A percentile compares a stretch with the other conserved stretches of the same genome.
Conservation (phyloP, 2,113 vertebrate species). For the Shinisaurus crocodilurus region DNA sequence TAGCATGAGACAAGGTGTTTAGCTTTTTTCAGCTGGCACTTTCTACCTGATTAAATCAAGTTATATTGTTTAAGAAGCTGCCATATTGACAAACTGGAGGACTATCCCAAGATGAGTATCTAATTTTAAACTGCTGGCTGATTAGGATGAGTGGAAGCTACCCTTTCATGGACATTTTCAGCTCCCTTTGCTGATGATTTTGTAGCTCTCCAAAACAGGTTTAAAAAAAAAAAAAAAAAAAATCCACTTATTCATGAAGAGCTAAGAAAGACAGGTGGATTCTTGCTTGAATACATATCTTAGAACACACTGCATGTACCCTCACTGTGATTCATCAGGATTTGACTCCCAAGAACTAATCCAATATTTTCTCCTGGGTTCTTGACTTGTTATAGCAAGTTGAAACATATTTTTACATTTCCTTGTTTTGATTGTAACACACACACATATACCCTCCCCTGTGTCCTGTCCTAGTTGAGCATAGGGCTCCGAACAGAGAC, state of each 20-base stretch:
- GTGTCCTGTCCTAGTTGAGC: too few relatives aligned
- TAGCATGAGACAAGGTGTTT: neutral
- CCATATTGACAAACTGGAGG: neutral
- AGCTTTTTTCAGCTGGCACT: neutral
- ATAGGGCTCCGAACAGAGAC: too few relatives aligned
- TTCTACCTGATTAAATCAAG: neutral
- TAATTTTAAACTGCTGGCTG: conserved; percentile 7
- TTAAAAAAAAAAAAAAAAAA: neutral
- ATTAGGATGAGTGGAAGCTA: neutral
- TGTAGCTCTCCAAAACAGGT: neutral
- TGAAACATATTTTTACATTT: neutral
- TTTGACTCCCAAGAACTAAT: neutral
- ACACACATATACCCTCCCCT: too few relatives aligned
- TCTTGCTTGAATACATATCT: neutral
- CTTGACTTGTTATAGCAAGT: neutral
- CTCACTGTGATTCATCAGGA: neutral
- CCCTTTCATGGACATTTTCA: neutral
- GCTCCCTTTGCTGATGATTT: neutral
- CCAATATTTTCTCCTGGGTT: neutral
- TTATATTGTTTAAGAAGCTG: conserved; percentile 10
- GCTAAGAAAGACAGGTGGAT: neutral
- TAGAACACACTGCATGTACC: neutral
- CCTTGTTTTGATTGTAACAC: neutral
- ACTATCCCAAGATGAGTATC: neutral
- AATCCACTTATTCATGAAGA: neutral